Evolutionary conservation across 2,888 invertebrate species (phyloP), one percentile per base, ranked within the genome.

Genomic region (Drosophila emarginata): DNA sequence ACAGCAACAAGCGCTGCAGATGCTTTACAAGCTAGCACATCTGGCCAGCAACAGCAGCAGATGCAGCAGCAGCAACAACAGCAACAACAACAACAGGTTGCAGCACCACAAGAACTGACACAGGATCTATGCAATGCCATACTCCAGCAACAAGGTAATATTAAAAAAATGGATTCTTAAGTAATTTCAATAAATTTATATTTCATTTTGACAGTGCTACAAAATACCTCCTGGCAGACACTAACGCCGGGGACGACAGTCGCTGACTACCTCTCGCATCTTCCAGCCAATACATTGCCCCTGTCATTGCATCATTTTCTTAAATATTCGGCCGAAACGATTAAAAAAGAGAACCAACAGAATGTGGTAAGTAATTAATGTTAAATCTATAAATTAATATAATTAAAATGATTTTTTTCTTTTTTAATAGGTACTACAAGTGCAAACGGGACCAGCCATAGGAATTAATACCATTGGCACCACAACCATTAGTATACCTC

Each of bases 271-370:
- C 93, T 97, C 67, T 96, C 96, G 7, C 96, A 96, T 70, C 92
- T 97, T 76, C 95, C 95, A 54, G 94, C 95, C 60, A 94, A 94
- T 50, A 95, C 95, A 23, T 90, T 95, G 77, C 96, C 96, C 0
- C 91, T 97, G 63, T 96, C 96, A 26, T 92, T 97, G 60, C 97
- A 97, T 89, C 96, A 97, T 90, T 95, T 97, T 79, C 93, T 97
- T 39, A 96, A 96, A 91, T 96, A 96, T 91, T 96, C 96, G 2
- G 95, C 95, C 0, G 95, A 95, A 86, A 95, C 94, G 69, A 94
- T 94, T 71, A 96, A 96, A 89, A 95, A 96, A 76, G 96, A 96
- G 80, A 90, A 94, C 91, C 84, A 93, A 91, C 72, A 93, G 92
- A 88, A 93, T 93, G 91, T 91, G 83, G 91, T 92, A 84, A 86